Base-by-base conservation (phyloP, 2,113 vertebrate species). In the Pseudopodoces humilis region DNA sequence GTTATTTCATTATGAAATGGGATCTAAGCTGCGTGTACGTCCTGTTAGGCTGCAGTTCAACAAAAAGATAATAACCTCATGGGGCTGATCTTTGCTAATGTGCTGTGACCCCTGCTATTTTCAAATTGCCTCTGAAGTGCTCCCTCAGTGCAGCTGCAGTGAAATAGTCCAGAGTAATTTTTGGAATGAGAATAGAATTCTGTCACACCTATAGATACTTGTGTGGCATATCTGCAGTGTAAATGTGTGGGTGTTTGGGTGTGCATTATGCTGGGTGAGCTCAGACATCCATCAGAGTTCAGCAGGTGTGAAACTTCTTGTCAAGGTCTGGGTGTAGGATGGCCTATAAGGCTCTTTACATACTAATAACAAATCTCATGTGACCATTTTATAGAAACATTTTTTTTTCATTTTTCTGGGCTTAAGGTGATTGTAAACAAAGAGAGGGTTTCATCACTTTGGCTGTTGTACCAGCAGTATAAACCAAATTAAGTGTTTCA, bases 1-100 rank as follows among this genome's bases (percentile, higher is more conserved):
- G 95, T 96, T 96, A 93, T 95, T 96, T 96, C 92, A 88, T 96
- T 96, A 95, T 83, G 88, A 95, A 97, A 91, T 72, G 63, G 25
- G 50, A 94, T 95, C 88, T 94, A 56, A 92, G 88, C 65, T 92
- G 87, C 24, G 3, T 90, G 60, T 62, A 46, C 10, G 60, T 88
- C 95, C 92, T 94, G 74, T 90, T 95, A 95, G 79, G 56, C 75
- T 94, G 72, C 37, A 83, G 56, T 63, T 55, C 3, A 74, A 46
- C 35, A 91, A 88, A 83, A 77, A 37, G 18, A 68, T 58, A 53
- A 88, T 88, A 83, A 93, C 69, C 92, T 93, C 79, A 44, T 35
- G 44, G 83, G 64, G 60, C 37, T 95, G 68, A 91, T 95, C 83
- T 94, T 93, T 92, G 78, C 67, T 96, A 92, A 94, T 85, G 53